Percentiles rank a stretch among this genome's conserved stretches.
Evolutionary conservation across 2,888 invertebrate species (phyloP).

Genomic region (Amphimallon solstitiale): DNA sequence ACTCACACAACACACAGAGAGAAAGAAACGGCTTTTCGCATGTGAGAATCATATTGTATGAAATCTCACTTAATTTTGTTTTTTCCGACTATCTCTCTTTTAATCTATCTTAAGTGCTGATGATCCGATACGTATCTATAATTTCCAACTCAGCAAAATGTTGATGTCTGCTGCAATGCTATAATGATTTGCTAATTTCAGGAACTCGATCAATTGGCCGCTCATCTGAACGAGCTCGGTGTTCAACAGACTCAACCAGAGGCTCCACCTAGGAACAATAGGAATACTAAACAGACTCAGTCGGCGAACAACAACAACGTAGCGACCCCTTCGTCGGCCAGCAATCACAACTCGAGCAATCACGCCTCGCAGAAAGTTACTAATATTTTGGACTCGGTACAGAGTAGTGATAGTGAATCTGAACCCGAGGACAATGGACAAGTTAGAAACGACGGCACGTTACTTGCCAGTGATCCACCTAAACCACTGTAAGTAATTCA

Average conservation of each 20-base stretch:
- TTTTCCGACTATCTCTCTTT: no score
- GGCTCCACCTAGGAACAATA: slow-evolving; percentile 75
- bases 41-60: no score
- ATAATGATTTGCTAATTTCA: slow-evolving; percentile 62
- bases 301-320: slow-evolving; percentile 57
- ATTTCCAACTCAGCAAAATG: no score
- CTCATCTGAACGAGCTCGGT: slow-evolving; percentile 94
- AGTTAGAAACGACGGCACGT: slow-evolving; percentile 90
- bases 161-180: no score
- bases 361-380: slow-evolving; percentile 60
- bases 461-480: slow-evolving; percentile 95
- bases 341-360: slow-evolving; percentile 57
- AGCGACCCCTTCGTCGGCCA: slow-evolving; percentile 56
- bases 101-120: no score
- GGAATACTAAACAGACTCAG: slow-evolving; percentile 58
- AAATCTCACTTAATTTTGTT: no score
- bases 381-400: slow-evolving; percentile 68
- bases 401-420: slow-evolving; percentile 82
- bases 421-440: slow-evolving; percentile 85
- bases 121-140: no score
- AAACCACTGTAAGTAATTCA: slow-evolving; percentile 87
- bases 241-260: slow-evolving; percentile 74
- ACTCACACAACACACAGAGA: no score
- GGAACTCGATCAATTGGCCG: slow-evolving; percentile 97
- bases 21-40: no score